Evolutionary conservation across 37 sponge, comb jelly and placozoan genomes (phyloP).

Genomic region (Spongia lamella): DNA sequence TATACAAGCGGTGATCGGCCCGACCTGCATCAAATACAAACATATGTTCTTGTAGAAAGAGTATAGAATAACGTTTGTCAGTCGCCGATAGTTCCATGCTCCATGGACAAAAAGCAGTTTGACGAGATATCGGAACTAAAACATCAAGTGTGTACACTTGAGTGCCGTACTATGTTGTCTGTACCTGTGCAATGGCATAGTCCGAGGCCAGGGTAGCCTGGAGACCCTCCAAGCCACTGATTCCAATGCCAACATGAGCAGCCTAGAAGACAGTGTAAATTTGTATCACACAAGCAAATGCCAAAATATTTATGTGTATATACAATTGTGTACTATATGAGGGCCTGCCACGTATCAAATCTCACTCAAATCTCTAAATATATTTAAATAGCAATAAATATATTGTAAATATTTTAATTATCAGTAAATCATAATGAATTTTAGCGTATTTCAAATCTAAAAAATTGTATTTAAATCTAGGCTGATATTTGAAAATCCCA

Average conservation of each 20-base stretch:
- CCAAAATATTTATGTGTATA: not conserved
- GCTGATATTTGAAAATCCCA: no score
- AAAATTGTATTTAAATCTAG: no score
- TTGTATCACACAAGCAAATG: not conserved
- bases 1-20: not conserved
- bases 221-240: constrained; percentile 84
- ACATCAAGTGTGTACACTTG: not conserved
- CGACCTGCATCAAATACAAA: constrained; percentile 76
- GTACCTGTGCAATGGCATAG: constrained; percentile 79
- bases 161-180: not conserved
- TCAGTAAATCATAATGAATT: no score
- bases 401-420: no score
- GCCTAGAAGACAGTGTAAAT: constrained; percentile 40
- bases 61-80: constrained; percentile 75
- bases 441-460: no score
- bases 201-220: constrained; percentile 86
- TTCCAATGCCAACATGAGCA: constrained; percentile 86
- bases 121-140: constrained; percentile 79
- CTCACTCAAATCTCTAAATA: not conserved
- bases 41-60: constrained; percentile 95
- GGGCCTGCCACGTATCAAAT: not conserved
- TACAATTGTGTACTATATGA: no score
- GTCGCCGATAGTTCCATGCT: constrained; percentile 84
- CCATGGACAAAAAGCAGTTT: constrained; percentile 89
- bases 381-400: no score